phyloP scores from a whole-genome alignment of 2,888 invertebrate genomes.

The Drosophila subsilvestris region DNA sequence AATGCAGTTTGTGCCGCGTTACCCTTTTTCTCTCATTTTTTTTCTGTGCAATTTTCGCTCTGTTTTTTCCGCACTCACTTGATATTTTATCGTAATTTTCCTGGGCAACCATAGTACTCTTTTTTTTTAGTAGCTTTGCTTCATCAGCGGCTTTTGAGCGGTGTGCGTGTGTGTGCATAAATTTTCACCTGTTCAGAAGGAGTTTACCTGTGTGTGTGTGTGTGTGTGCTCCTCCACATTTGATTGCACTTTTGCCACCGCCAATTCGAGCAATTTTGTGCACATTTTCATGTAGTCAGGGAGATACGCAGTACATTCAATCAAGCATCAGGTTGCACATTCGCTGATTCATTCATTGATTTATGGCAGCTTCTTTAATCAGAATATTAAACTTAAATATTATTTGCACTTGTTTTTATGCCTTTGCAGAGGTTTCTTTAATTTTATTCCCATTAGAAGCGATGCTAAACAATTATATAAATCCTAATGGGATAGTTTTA shows the following conservation, averaged over 20 bases:
- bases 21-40: constrained; percentile 10
- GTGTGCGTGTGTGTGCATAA: constrained; percentile 40
- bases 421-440: background rate
- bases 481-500: background rate
- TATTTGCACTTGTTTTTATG: background rate
- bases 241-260: constrained; percentile 24
- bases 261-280: constrained; percentile 32
- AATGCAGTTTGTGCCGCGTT: constrained; percentile 53
- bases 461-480: background rate
- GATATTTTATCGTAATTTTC: constrained; percentile 40
- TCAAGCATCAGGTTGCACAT: constrained; percentile 66
- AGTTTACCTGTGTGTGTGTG: constrained; percentile 15
- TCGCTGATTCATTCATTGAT: constrained; percentile 60
- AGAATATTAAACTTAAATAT: background rate
- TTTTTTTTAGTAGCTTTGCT: constrained; percentile 35
- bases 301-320: constrained; percentile 62
- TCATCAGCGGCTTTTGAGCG: constrained; percentile 42
- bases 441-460: background rate
- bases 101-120: constrained; percentile 19
- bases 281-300: constrained; percentile 54
- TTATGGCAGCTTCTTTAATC: constrained; percentile 34
- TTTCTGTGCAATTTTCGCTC: constrained; percentile 15
- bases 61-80: constrained; percentile 14
- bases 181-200: constrained; percentile 38
- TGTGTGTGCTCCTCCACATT: constrained; percentile 12